These are phyloP conservation scores for Capromys pilorides DNA, from an alignment of 2,797 vertebrate species.

Conservation along the genomic window DNA sequence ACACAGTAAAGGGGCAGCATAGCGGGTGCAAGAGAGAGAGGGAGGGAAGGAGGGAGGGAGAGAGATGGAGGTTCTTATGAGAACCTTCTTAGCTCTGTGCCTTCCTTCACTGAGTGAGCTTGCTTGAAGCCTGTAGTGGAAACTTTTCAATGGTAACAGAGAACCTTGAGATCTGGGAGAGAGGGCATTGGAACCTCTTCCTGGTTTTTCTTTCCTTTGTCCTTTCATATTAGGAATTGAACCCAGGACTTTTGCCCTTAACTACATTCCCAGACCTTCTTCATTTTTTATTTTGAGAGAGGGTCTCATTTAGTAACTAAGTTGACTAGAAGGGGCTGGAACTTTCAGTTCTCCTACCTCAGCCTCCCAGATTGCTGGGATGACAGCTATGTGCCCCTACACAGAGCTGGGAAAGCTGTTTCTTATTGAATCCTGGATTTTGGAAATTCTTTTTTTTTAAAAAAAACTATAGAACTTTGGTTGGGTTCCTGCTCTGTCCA, in stretches of 20 bases:
- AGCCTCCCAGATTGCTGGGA: neutral
- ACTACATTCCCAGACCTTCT: neutral
- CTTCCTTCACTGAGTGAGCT: neutral
- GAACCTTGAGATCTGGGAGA: neutral
- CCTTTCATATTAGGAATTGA: neutral
- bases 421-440: neutral
- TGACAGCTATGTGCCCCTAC: neutral
- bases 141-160: neutral
- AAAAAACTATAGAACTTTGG: neutral
- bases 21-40: neutral
- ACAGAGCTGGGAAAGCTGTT: neutral
- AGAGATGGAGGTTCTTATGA: neutral
- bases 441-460: neutral
- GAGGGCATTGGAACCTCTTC: neutral
- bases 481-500: neutral
- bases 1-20: neutral
- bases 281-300: neutral
- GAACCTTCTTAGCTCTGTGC: neutral
- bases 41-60: neutral
- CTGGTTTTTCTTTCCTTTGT: neutral
- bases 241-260: neutral
- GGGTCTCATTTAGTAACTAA: neutral
- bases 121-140: neutral
- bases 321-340: neutral
- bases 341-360: neutral